Base-by-base conservation (phyloP, 2,888 invertebrate genomes). In the Zygogramma bicolorata region DNA sequence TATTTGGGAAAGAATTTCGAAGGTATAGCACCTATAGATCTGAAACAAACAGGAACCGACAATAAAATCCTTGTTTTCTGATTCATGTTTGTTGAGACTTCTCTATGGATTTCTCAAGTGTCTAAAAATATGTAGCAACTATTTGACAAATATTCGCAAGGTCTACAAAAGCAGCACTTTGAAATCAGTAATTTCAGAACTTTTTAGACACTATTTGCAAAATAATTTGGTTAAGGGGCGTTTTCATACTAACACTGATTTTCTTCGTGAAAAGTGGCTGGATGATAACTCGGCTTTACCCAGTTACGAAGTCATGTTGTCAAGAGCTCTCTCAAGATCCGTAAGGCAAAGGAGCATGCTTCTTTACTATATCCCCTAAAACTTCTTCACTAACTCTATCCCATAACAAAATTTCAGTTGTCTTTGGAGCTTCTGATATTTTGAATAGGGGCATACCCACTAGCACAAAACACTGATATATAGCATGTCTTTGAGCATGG, bases 221-320 rank as follows among this genome's bases (percentile, higher is more conserved):
- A 46, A 2, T 46, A 46, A 69, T 60, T 34, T 72, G 68, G 76
- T 67, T 31, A 22, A 68, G 71, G 73, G 74, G 73, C 73, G 70
- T 73, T 80, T 77, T 42, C 27, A 66, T 73, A 80, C 78, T 81
- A 80, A 80, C 79, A 75, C 72, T 73, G 70, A 40, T 69, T 73
- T 73, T 73, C 66, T 69, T 18, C 40, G 53, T 29, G 34, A 65
- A 42, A 79, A 86, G 86, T 94, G 94, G 94, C 89, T 93, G 90
- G 93, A 93, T 87, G 93, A 93, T 88, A 92, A 93, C 88, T 92
- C 92, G 79, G 90, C 91, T 80, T 89, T 91, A 84, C 92, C 92
- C 82, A 85, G 83, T 79, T 92, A 92, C 88, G 90, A 91, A 85
- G 91, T 91, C 87, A 90, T 92, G 87, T 91, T 92, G 87, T 90